phyloP scores from a whole-genome alignment of 2,797 vertebrate genomes.

The Myiotriccus ornatus region DNA sequence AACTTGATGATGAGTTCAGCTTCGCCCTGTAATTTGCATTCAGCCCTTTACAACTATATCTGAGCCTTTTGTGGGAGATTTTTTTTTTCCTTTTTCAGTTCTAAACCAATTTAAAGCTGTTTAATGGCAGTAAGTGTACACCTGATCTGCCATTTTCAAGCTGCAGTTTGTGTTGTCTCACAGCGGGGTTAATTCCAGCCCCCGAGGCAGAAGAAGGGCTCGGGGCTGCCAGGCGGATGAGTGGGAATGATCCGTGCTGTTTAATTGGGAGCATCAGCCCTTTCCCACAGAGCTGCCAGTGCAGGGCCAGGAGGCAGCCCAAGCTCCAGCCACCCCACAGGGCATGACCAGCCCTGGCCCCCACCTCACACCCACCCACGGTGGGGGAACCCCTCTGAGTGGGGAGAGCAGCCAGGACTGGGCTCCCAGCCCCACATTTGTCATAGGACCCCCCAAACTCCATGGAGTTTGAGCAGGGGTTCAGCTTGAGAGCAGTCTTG shows the following conservation, averaged over 20 bases:
- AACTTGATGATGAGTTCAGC: neutral
- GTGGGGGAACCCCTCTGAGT: accelerated
- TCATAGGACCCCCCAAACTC: neutral
- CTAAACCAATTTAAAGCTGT: neutral
- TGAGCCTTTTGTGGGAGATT: neutral
- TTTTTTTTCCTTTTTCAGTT: neutral
- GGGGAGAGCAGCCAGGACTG: neutral
- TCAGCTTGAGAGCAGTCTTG: accelerated
- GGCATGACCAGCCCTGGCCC: accelerated
- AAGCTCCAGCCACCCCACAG: accelerated
- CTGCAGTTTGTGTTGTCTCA: neutral
- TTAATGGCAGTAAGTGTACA: neutral
- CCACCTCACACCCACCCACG: accelerated
- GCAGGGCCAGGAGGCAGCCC: neutral
- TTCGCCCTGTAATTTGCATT: neutral
- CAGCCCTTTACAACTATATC: neutral
- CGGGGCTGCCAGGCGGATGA: neutral
- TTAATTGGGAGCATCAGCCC: neutral
- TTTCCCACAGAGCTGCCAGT: neutral
- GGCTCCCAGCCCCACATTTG: neutral
- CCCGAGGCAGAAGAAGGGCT: neutral
- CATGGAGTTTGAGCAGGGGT: neutral
- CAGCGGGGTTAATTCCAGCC: neutral
- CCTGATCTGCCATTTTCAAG: neutral
- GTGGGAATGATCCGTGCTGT: neutral